phyloP scores from a whole-genome alignment of 2,888 invertebrate species.

The Acholoe squamosa region DNA sequence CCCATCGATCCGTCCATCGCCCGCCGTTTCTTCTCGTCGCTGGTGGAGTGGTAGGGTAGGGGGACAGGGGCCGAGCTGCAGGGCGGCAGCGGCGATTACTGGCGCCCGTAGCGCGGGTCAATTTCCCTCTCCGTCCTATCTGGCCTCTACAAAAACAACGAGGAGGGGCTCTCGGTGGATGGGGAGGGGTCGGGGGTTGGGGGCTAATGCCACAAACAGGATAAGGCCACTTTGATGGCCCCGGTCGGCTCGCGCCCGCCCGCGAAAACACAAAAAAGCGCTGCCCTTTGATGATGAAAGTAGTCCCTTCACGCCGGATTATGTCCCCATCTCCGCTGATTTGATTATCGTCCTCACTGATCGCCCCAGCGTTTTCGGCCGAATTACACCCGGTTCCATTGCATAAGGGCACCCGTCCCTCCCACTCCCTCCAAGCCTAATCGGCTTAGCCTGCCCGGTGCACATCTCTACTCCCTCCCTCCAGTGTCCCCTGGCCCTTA shows the following conservation, averaged over 20 bases:
- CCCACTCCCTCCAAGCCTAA: not conserved
- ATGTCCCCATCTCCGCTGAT: conserved; percentile 62
- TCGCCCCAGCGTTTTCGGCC: conserved; percentile 35
- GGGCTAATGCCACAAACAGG: conserved; percentile 62
- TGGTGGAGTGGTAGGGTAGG: not conserved
- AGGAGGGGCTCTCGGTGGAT: not conserved
- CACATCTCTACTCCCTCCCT: not conserved
- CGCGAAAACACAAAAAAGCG: conserved; percentile 57
- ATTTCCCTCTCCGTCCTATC: conserved; percentile 61
- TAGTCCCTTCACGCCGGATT: conserved; percentile 62
- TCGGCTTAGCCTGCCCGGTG: conserved; percentile 44
- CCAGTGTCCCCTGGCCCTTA: not conserved
- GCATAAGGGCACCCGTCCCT: conserved; percentile 31
- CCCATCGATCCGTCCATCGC: conserved; percentile 42
- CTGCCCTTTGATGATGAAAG: conserved; percentile 61
- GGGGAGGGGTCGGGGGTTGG: not conserved
- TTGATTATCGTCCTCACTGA: conserved; percentile 60
- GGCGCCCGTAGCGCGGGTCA: conserved; percentile 41
- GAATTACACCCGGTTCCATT: conserved; percentile 61
- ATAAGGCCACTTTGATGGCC: conserved; percentile 57
- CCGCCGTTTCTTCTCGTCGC: conserved; percentile 30
- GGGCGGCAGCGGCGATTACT: conserved; percentile 52
- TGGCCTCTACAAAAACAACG: conserved; percentile 57
- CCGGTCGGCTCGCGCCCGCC: not conserved
- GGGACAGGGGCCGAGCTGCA: conserved; percentile 15